phyloP scores from a whole-genome alignment of 2,888 invertebrate species.

The Plutella xylostella region DNA sequence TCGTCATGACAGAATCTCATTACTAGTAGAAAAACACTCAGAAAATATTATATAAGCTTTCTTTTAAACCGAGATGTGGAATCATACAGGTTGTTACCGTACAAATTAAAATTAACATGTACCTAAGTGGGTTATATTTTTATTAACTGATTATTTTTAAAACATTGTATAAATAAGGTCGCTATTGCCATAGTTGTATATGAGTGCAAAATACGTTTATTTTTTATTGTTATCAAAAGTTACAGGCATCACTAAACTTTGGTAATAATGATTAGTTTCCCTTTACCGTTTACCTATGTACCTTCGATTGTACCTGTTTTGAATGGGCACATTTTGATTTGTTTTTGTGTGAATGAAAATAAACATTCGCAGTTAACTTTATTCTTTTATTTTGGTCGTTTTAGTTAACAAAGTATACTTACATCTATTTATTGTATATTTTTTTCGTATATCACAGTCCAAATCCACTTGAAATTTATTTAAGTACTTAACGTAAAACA shows the following conservation, averaged over 20 bases:
- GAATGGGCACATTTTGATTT: too few species aligned
- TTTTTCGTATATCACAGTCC: too few species aligned
- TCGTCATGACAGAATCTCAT: constrained; percentile 2
- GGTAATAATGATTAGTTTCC: not conserved
- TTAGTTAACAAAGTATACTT: too few species aligned
- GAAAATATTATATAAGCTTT: too few species aligned
- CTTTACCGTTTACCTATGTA: not conserved
- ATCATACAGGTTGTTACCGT: not conserved
- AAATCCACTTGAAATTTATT: too few species aligned
- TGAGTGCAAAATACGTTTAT: not conserved
- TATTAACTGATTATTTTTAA: not conserved
- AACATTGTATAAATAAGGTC: not conserved
- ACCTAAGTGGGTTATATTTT: not conserved
- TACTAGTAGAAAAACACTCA: too few species aligned
- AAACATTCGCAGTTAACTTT: not conserved
- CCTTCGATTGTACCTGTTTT: constrained; percentile 1
- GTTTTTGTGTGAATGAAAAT: constrained; percentile 1
- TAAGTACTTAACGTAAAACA: too few species aligned
- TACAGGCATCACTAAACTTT: not conserved
- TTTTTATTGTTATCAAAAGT: not conserved
- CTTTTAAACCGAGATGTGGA: too few species aligned
- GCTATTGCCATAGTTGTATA: not conserved
- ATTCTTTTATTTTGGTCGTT: not conserved
- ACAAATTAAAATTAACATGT: not conserved
- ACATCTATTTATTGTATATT: too few species aligned